Conservation (phyloP, 1,140 invertebrate genomes). For the Paraescarpia echinospica region DNA sequence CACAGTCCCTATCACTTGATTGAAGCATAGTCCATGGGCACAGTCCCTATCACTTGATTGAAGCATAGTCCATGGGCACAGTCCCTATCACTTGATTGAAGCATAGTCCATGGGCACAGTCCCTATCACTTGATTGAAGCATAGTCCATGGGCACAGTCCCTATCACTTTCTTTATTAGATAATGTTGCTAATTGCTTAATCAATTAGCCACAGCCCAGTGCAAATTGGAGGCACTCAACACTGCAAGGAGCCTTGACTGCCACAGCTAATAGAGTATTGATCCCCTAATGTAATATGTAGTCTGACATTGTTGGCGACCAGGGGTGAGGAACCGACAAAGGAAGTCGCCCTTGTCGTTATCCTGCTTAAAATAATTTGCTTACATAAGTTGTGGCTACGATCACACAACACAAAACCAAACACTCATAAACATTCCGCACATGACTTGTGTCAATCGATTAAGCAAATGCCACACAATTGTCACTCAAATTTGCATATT, state of each 20-base stretch:
- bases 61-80: neutral
- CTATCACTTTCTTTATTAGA: neutral
- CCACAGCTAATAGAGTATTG: neutral
- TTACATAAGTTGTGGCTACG: neutral
- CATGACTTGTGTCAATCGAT: constrained; percentile 5
- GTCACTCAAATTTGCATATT: neutral
- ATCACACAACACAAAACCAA: neutral
- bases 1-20: neutral
- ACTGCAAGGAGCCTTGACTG: neutral
- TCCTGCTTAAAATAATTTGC: neutral
- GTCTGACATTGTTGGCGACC: neutral
- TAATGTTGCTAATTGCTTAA: neutral
- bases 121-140: neutral
- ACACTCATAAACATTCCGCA: neutral
- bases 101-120: neutral
- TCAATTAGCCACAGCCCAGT: neutral
- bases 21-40: neutral
- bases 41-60: neutral
- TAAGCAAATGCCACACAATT: neutral
- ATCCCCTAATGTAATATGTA: neutral
- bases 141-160: neutral
- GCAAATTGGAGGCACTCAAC: constrained; percentile 3
- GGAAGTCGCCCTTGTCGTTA: neutral
- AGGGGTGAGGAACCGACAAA: neutral
- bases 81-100: neutral